Percentiles rank a stretch among this genome's conserved stretches.
phyloP scores from a whole-genome alignment of 2,888 invertebrate species.

The Eulithis testata region DNA sequence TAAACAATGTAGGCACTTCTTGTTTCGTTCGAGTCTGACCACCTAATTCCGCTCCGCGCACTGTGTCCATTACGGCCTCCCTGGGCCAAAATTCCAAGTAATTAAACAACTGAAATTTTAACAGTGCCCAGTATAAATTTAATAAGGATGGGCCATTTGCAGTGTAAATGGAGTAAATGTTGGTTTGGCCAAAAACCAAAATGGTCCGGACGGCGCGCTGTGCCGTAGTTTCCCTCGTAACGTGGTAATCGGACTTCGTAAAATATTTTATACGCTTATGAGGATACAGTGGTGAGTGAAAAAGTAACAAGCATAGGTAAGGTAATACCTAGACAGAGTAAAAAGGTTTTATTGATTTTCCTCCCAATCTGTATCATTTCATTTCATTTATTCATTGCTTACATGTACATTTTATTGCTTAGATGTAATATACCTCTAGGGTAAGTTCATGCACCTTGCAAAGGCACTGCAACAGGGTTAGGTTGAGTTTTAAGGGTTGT shows the following conservation, averaged over 20 bases:
- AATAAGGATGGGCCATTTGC: constrained; percentile 79
- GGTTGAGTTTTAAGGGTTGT: no score
- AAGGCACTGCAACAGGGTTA: no score
- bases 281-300: background rate
- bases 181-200: constrained; percentile 81
- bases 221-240: constrained; percentile 56
- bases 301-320: background rate
- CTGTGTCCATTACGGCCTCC: constrained; percentile 68
- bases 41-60: constrained; percentile 69
- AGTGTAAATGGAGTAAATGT: constrained; percentile 72
- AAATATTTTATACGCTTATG: constrained; percentile 16
- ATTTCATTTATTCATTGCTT: no score
- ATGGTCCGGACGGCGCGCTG: constrained; percentile 59
- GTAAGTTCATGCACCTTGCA: no score
- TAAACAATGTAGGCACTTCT: background rate
- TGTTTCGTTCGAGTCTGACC: constrained; percentile 49
- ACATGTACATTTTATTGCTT: no score
- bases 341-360: no score
- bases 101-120: constrained; percentile 83
- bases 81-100: constrained; percentile 75
- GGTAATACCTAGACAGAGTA: no score
- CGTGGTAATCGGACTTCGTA: constrained; percentile 40
- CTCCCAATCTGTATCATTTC: no score
- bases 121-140: constrained; percentile 80
- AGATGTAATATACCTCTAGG: no score